A percentile compares a stretch with the other conserved stretches of the same genome.
Evolutionary conservation across 2,797 vertebrate species (phyloP).

Genomic region (Sardinella longiceps): DNA sequence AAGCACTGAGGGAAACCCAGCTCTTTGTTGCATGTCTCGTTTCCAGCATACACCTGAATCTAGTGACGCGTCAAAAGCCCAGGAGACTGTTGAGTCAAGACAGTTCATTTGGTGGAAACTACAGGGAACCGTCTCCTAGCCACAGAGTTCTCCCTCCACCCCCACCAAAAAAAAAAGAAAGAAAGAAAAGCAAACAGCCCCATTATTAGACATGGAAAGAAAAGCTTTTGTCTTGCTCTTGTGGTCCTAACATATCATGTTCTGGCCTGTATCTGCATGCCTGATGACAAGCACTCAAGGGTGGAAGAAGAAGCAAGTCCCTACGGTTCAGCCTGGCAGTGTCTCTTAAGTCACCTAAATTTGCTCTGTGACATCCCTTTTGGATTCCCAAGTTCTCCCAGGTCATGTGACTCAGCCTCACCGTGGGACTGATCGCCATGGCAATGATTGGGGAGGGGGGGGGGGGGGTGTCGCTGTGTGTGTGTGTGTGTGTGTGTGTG

Average conservation of each 20-base stretch:
- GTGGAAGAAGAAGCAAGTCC: neutral
- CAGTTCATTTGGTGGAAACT: neutral
- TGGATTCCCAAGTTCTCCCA: neutral
- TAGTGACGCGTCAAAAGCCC: neutral
- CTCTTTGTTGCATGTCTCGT: neutral
- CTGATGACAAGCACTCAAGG: neutral
- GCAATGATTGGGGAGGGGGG: neutral
- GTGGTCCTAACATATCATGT: neutral
- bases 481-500: neutral
- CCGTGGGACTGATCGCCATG: neutral
- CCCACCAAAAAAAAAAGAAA: neutral
- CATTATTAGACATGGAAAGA: neutral
- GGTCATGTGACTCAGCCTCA: neutral
- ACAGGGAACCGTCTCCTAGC: neutral
- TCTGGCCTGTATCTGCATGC: neutral
- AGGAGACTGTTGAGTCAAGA: neutral
- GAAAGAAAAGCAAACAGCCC: constrained; percentile 10
- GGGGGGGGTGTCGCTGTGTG: neutral
- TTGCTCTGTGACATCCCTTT: neutral
- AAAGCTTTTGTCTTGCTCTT: neutral
- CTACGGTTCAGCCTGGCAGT: neutral
- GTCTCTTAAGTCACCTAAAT: neutral
- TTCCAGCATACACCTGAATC: neutral
- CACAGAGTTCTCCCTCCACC: neutral
- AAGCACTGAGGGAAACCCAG: no score